These are phyloP conservation scores for Sinhomidia bicolor DNA, from an alignment of 2,888 invertebrate species.

Conservation along the genomic window DNA sequence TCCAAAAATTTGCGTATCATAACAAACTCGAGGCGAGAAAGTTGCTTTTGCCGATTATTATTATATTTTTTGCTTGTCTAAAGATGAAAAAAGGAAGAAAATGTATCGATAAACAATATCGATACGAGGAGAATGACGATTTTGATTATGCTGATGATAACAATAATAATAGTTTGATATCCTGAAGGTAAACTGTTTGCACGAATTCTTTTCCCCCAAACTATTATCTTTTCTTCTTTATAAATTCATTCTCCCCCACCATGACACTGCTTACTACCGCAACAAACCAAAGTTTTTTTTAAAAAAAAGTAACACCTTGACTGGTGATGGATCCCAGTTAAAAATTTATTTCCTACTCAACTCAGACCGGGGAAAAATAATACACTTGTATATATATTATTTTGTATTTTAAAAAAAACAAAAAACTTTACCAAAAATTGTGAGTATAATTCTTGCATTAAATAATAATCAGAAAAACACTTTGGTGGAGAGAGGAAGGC, in stretches of 20 bases:
- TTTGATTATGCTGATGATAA: slow-evolving; percentile 60
- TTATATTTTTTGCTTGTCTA: slow-evolving; percentile 4
- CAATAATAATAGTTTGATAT: slow-evolving; percentile 59
- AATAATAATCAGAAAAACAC: not conserved
- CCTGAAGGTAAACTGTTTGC: slow-evolving; percentile 69
- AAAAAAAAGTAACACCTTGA: slow-evolving; percentile 28
- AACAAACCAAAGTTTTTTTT: too few relatives aligned
- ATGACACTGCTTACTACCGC: too few relatives aligned
- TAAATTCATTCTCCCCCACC: not conserved
- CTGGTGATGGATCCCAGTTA: too few relatives aligned
- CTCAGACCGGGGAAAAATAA: not conserved
- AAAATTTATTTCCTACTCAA: too few relatives aligned
- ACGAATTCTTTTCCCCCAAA: slow-evolving; percentile 53
- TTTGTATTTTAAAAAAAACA: not conserved
- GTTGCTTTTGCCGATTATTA: slow-evolving; percentile 38
- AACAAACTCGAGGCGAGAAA: slow-evolving; percentile 53
- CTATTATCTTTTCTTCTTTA: not conserved
- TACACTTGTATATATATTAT: not conserved
- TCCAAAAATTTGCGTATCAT: slow-evolving; percentile 16
- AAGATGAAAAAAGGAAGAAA: slow-evolving; percentile 58
- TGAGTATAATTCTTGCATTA: not conserved
- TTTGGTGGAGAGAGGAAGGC: not conserved
- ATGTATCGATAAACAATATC: slow-evolving; percentile 65
- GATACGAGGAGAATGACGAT: slow-evolving; percentile 63
- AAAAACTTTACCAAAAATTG: not conserved